Conservation (phyloP, 2,113 vertebrate species). For the Gymnogyps californianus region DNA sequence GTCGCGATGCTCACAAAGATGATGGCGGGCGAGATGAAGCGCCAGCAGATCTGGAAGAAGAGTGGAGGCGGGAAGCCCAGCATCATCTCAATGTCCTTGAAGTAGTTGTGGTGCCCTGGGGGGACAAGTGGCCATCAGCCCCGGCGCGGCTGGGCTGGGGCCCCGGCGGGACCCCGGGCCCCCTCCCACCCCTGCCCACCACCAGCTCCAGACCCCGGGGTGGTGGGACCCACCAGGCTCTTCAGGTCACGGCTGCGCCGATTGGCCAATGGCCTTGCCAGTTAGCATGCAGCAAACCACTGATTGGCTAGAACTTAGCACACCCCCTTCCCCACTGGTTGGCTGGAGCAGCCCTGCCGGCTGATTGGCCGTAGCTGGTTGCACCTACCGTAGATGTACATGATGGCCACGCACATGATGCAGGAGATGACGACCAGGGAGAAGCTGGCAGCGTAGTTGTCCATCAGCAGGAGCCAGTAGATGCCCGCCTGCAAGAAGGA, state of each 20-base stretch:
- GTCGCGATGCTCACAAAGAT: constrained; percentile 83
- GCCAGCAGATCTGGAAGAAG: constrained; percentile 99
- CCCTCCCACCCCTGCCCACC: accelerated
- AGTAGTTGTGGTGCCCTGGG: constrained; percentile 92
- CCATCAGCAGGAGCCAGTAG: constrained; percentile 97
- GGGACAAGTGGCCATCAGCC: not conserved
- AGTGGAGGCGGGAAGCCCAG: constrained; percentile 93
- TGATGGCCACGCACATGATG: constrained; percentile 96
- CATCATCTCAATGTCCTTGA: constrained; percentile 99
- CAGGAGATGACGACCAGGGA: constrained; percentile 96
- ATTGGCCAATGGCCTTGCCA: not conserved
- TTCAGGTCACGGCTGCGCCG: accelerated
- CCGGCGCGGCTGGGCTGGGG: accelerated
- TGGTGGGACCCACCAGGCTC: not conserved
- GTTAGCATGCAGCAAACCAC: not conserved
- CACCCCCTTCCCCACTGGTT: not conserved
- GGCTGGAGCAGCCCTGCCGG: not conserved
- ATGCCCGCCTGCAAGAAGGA: constrained; percentile 86
- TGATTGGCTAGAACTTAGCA: not conserved
- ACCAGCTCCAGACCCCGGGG: accelerated
- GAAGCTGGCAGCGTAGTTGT: constrained; percentile 98
- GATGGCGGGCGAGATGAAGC: constrained; percentile 92
- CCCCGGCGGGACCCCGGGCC: accelerated
- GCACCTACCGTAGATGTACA: constrained; percentile 94
- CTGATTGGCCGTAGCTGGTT: not conserved